Percentiles rank a stretch among this genome's conserved stretches.
phyloP scores from a whole-genome alignment of 2,888 invertebrate genomes.

The Phaonia tiefii region DNA sequence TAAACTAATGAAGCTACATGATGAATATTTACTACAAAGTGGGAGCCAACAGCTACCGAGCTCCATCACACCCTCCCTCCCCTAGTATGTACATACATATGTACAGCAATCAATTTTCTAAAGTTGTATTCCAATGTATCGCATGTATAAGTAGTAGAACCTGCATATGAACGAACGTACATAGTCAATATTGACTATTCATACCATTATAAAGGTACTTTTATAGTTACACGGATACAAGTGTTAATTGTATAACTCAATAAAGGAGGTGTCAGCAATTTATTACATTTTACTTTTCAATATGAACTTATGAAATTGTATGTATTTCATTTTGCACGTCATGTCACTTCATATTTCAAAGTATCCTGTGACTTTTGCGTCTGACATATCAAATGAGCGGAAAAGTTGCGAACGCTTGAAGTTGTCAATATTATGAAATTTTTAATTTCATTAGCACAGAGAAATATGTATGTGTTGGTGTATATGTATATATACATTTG shows the following conservation, averaged over 20 bases:
- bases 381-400: no score
- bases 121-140: no score
- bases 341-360: neutral
- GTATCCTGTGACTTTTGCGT: neutral
- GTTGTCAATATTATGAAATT: conserved; percentile 12
- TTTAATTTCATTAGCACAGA: conserved; percentile 17
- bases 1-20: conserved; percentile 30
- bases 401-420: neutral
- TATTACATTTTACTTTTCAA: neutral
- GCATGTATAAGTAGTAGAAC: no score
- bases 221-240: no score
- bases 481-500: no score
- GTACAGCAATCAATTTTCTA: no score
- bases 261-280: neutral
- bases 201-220: no score
- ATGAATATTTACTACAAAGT: conserved; percentile 3
- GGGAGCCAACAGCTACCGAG: neutral
- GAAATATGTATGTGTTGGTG: no score
- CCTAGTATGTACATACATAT: no score
- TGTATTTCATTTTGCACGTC: neutral
- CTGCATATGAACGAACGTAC: no score
- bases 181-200: no score
- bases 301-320: neutral
- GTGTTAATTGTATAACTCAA: neutral
- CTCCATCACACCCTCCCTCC: no score